Evolutionary conservation across 2,113 vertebrate genomes (phyloP), one percentile per base, ranked within the genome.

Genomic region (Hylia prasina): DNA sequence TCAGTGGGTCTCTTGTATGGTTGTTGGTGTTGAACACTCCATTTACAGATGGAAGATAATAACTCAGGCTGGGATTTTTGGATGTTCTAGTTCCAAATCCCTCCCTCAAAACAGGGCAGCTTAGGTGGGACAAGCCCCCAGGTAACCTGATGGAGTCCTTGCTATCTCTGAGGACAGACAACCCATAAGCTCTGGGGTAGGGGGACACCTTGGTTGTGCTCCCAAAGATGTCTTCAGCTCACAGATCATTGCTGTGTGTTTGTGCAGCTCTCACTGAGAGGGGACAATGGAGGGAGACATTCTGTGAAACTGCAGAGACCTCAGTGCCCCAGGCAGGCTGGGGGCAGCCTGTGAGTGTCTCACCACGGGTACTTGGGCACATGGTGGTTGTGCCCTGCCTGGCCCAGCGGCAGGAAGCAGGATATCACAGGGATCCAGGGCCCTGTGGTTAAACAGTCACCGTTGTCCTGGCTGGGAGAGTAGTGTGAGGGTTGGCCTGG

Each of bases 301-400:
- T 63, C 28, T 80, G 8, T 71, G 18, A 33, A 58, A 57, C 20
- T 22, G 7, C 11, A 31, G 66, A 64, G 63, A 17, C 40, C n/a
- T 37, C 9, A 9, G 13, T 7, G 5, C 60, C 8, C 3, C 7
- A 20, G 78, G 69, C 72, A 35, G 68, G 37, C 68, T 80, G 83
- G 63, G 35, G 56, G 54, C 60, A 57, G 77, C 0, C 0, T 8
- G 3, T 1, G 0, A 28, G 8, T 0, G 5, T 6, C 54, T 58
- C 39, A 17, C 19, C 33, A 3, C 2, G 19, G 48, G 4, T 20
- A 1, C 33, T 60, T 61, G 31, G 35, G 68, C 56, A 7, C 0
- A 0, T 1, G 37, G 66, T 58, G 27, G 44, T 27, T 1, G 0
- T 8, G 56, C 44, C 40, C 87, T 76, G 78, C 37, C 53, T 5